Percentiles rank a stretch among this genome's conserved stretches.
These are phyloP conservation scores for Axis porcinus DNA, from an alignment of 2,113 vertebrate genomes.

Conservation along the genomic window DNA sequence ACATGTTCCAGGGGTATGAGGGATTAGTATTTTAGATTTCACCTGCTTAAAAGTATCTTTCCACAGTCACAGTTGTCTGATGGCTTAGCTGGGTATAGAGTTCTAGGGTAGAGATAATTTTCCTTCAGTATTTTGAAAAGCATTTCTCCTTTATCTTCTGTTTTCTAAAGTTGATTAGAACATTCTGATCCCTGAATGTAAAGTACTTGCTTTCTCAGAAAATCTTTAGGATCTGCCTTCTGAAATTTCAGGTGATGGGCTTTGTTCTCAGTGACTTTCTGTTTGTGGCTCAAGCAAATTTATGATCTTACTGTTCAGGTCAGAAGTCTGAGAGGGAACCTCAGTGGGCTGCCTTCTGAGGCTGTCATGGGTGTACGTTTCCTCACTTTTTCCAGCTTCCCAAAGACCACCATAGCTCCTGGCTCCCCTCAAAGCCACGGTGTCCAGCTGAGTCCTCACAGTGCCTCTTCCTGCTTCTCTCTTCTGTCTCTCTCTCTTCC, in stretches of 20 bases:
- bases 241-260: background rate
- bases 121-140: background rate
- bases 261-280: background rate
- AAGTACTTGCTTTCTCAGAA: background rate
- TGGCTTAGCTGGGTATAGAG: background rate
- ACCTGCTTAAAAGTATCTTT: background rate
- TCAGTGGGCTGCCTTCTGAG: background rate
- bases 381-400: background rate
- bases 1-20: background rate
- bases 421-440: background rate
- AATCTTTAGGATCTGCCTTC: background rate
- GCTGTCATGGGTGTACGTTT: background rate
- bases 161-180: background rate
- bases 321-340: background rate
- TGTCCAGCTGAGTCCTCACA: background rate
- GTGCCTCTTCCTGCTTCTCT: background rate
- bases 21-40: background rate
- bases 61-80: background rate
- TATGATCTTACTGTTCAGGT: background rate
- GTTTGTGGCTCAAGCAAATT: background rate
- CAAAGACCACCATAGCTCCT: background rate
- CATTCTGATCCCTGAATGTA: background rate
- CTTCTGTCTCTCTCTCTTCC: background rate
- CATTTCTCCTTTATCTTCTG: background rate
- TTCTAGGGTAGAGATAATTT: background rate